Conservation (phyloP, 1,140 invertebrate genomes). For the Drosophila sp. region DNA sequence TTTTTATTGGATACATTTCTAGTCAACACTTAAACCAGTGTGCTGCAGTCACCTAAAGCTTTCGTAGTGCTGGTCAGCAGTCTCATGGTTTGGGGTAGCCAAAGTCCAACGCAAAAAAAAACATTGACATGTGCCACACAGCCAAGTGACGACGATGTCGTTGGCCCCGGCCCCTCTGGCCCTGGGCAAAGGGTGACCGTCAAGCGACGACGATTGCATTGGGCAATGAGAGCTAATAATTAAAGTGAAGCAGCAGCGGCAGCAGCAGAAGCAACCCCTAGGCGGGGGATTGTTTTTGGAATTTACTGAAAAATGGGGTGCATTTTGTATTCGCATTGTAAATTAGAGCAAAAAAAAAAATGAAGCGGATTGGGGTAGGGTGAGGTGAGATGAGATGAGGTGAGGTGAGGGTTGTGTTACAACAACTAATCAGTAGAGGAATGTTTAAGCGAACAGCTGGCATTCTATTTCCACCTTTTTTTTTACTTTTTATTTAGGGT, state of each 20-base stretch:
- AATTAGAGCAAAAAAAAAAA: conserved; percentile 59
- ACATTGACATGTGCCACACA: conserved; percentile 61
- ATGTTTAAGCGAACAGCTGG: conserved; percentile 64
- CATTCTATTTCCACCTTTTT: conserved; percentile 38
- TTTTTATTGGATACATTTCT: background rate
- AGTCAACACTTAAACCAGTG: background rate
- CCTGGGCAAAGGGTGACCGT: conserved; percentile 61
- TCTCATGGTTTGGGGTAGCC: conserved; percentile 7
- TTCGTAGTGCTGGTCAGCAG: conserved; percentile 22
- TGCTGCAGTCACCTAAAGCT: conserved; percentile 2
- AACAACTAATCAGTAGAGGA: conserved; percentile 59
- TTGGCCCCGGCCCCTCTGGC: conserved; percentile 46
- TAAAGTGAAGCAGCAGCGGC: conserved; percentile 63
- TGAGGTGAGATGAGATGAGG: conserved; percentile 4
- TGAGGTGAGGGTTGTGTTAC: conserved; percentile 49
- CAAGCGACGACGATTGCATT: conserved; percentile 28
- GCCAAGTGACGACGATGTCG: conserved; percentile 54
- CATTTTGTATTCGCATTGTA: conserved; percentile 43
- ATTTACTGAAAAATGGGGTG: conserved; percentile 54
- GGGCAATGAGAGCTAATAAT: conserved; percentile 73
- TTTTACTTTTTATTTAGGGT: conserved; percentile 8
- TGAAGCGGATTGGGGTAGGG: conserved; percentile 1
- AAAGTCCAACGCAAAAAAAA: conserved; percentile 46
- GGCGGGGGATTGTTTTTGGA: conserved; percentile 33
- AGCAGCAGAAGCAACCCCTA: conserved; percentile 60